phyloP scores from a whole-genome alignment of 2,888 invertebrate genomes.

The Cynaeus angustus region DNA sequence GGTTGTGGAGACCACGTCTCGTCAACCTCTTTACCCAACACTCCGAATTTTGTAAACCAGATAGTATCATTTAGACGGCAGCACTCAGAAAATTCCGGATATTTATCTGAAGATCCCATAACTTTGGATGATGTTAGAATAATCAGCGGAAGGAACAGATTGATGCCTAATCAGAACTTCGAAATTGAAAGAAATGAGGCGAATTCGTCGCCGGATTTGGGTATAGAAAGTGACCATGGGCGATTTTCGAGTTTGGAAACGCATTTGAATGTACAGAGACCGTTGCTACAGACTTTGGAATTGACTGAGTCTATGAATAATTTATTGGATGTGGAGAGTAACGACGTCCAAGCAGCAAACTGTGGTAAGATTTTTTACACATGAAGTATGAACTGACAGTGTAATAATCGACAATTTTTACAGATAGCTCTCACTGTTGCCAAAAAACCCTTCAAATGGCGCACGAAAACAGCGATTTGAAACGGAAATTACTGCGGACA shows the following conservation, averaged over 20 bases:
- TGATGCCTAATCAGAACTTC: slow-evolving; percentile 33
- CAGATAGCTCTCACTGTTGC: slow-evolving; percentile 65
- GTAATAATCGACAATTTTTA: slow-evolving; percentile 35
- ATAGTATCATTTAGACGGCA: slow-evolving; percentile 58
- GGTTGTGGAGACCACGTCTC: slow-evolving; percentile 49
- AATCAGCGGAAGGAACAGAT: slow-evolving; percentile 37
- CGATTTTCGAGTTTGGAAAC: slow-evolving; percentile 79
- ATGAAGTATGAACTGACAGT: not conserved
- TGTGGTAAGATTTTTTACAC: slow-evolving; percentile 64
- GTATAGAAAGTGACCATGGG: slow-evolving; percentile 89
- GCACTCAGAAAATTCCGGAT: slow-evolving; percentile 70
- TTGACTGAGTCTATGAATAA: slow-evolving; percentile 70
- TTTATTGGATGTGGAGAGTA: slow-evolving; percentile 64
- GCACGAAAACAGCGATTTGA: slow-evolving; percentile 81
- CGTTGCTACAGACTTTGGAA: slow-evolving; percentile 71
- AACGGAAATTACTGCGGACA: slow-evolving; percentile 81
- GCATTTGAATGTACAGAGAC: slow-evolving; percentile 70
- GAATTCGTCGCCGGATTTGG: slow-evolving; percentile 87
- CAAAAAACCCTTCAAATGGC: slow-evolving; percentile 63
- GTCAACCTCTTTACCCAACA: slow-evolving; percentile 54
- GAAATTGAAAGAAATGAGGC: slow-evolving; percentile 68
- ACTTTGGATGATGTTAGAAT: slow-evolving; percentile 55
- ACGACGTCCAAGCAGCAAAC: slow-evolving; percentile 54
- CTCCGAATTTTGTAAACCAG: slow-evolving; percentile 49
- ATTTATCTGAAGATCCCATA: slow-evolving; percentile 71